Evolutionary conservation across 2,888 invertebrate genomes (phyloP), one percentile per base, ranked within the genome.

Genomic region (Spilarctia lutea): DNA sequence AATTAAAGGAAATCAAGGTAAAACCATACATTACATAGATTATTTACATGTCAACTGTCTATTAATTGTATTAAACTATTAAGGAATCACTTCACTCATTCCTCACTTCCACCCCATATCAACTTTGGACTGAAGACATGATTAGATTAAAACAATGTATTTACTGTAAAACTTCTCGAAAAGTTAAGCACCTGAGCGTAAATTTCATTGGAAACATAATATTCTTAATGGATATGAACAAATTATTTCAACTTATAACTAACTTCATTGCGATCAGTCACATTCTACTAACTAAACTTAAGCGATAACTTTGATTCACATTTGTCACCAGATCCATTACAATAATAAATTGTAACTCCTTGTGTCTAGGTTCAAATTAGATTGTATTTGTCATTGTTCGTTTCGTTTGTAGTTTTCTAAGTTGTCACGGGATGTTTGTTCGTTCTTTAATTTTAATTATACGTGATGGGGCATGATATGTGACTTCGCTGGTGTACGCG

Each of bases 251-350:
- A 63, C 39, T 63, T 56, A 71, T 60, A 42, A 42, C 42, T 42
- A 67, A 74, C 39, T 77, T 66, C 42, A 76, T 78, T 72, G 69
- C 56, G 65, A 75, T 72, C 71, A 72, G 67, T 78, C 67, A 75
- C 76, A 74, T 78, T 72, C 68, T 71, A 66, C 76, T 74, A 81
- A 75, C 70, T 71, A 33, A 30, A 72, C 45, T 74, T 65, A 39
- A 45, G 24, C 48, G 20, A 74, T 48, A 39, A 69, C 30, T 69
- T 39, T 65, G 65, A 65, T 45, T 33, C 56, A 24, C 30, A 45
- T 63, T 71, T 11, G 24, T 20, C 11, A 16, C 13, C 2, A 63
- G 63, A 63, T 16, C 18, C 30, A 0, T 63, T 24, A n/a, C 18
- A 18, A 56, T 16, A 69, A 33, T 39, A 18, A 56, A 69, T 24